Evolutionary conservation across 2,888 invertebrate species (phyloP).

Genomic region (Agonopterix alstromeriana): DNA sequence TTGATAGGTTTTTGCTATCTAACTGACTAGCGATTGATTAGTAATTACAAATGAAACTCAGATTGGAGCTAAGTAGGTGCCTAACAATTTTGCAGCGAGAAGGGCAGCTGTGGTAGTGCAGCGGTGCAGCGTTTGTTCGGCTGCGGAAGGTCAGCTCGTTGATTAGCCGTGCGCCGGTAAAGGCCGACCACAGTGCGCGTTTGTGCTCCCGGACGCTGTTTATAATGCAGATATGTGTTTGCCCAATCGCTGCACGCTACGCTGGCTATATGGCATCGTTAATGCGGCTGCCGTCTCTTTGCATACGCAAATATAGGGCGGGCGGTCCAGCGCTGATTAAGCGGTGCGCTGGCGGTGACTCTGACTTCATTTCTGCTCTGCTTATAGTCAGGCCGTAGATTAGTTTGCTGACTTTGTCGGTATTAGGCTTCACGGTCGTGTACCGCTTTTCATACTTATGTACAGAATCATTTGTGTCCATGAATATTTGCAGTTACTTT

Average conservation of each 20-base stretch:
- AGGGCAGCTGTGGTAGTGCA: background rate
- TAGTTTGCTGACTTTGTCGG: too few relatives aligned
- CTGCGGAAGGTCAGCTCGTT: conserved; percentile 71
- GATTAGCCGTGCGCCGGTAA: conserved; percentile 70
- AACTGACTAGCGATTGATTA: too few relatives aligned
- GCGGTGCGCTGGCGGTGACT: conserved; percentile 62
- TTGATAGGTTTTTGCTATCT: too few relatives aligned
- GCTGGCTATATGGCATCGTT: conserved; percentile 77
- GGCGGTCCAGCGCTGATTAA: conserved; percentile 71
- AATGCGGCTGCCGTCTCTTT: conserved; percentile 75
- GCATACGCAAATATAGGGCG: conserved; percentile 77
- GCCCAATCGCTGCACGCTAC: conserved; percentile 75
- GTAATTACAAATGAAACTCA: too few relatives aligned
- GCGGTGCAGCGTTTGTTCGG: conserved; percentile 50
- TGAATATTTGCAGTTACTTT: too few relatives aligned
- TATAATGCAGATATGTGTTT: conserved; percentile 78
- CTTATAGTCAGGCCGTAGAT: background rate
- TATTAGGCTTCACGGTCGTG: too few relatives aligned
- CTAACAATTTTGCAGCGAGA: conserved; percentile 1
- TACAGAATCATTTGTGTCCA: too few relatives aligned
- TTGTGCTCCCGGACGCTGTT: conserved; percentile 73
- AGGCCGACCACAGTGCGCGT: conserved; percentile 74
- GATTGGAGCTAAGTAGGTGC: background rate
- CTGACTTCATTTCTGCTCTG: conserved; percentile 47
- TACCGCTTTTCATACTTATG: too few relatives aligned